Evolutionary conservation across 1,140 invertebrate genomes (phyloP), one percentile per base, ranked within the genome.

Genomic region (Monomorium pharaonis): DNA sequence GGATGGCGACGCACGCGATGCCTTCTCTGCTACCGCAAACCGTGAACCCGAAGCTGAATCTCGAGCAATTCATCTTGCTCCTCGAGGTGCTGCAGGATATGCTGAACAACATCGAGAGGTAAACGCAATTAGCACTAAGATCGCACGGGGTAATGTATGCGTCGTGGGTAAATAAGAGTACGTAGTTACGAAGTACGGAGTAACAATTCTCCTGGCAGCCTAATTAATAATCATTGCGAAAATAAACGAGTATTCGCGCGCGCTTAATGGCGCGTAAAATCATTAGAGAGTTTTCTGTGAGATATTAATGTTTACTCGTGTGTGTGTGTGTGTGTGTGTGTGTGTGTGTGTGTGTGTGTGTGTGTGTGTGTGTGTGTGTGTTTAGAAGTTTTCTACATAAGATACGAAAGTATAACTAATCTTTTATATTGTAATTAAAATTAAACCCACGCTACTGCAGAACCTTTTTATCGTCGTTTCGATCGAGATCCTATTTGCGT

Each of bases 1-100:
- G 99, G 88, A 98, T 99, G 97, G 98, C 99, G 0, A 99, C 98
- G 0, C 97, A 98, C 92, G 98, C 99, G 47, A 98, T 99, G 96
- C 99, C 99, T 0, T 96, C 97, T 10, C 95, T 99, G 9, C 97
- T 99, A 63, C 99, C 99, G 33, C 98, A 99, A 92, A 98, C 98
- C 2, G 97, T 99, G 56, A 99, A 99, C 94, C 98, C 98, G 1
- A 96, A 97, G 42, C 95, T 99, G 60, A 98, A 97, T 94, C 95
- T 99, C 89, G 98, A 99, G 80, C 98, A 99, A 94, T 99, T 99
- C 94, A 97, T 96, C 49, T 96, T 96, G 78, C 96, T 99, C 5
- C 96, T 99, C 88, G 98, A 98, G 95, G 98, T 99, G 7, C 95
- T 99, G n/a, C 97, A 98, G 90, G 98, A 99, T 89, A 99, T 99